These are phyloP conservation scores for Geotrypetes seraphini DNA, from an alignment of 2,797 vertebrate genomes.

Conservation along the genomic window DNA sequence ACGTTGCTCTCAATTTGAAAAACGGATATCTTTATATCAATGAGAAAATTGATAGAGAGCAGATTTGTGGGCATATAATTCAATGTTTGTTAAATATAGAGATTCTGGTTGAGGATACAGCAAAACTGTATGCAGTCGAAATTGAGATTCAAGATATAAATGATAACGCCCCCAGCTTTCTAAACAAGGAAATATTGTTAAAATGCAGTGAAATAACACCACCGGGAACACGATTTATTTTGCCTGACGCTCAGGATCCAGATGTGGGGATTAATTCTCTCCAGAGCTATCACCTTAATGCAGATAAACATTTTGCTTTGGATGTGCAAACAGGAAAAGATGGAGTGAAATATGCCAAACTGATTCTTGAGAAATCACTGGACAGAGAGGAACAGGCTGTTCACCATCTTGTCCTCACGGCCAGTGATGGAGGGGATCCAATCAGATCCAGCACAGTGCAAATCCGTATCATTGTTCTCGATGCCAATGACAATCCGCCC, in stretches of 20 bases:
- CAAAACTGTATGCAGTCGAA: conserved; percentile 51
- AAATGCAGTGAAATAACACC: conserved; percentile 50
- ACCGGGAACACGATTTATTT: conserved; percentile 33
- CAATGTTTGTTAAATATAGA: conserved; percentile 49
- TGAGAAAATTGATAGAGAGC: conserved; percentile 55
- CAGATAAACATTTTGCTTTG: conserved; percentile 42
- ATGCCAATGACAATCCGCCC: conserved; percentile 46
- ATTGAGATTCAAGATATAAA: conserved; percentile 55
- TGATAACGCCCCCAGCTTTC: conserved; percentile 49
- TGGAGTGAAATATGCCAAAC: conserved; percentile 21
- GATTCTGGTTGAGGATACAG: conserved; percentile 51
- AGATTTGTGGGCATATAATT: conserved; percentile 37
- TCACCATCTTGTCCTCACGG: conserved; percentile 35
- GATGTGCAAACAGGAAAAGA: conserved; percentile 19
- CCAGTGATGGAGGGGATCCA: conserved; percentile 37
- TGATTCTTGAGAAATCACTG: conserved; percentile 38
- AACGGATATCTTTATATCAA: conserved; percentile 50
- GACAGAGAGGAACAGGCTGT: conserved; percentile 37
- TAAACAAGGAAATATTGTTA: conserved; percentile 35
- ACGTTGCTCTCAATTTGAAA: conserved; percentile 50
- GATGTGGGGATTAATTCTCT: conserved; percentile 41
- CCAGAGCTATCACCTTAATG: conserved; percentile 42
- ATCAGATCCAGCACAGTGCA: conserved; percentile 25
- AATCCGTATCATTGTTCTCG: conserved; percentile 34
- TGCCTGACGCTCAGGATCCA: conserved; percentile 35